phyloP scores from a whole-genome alignment of 2,888 invertebrate species.

The Perizoma affinitatum region DNA sequence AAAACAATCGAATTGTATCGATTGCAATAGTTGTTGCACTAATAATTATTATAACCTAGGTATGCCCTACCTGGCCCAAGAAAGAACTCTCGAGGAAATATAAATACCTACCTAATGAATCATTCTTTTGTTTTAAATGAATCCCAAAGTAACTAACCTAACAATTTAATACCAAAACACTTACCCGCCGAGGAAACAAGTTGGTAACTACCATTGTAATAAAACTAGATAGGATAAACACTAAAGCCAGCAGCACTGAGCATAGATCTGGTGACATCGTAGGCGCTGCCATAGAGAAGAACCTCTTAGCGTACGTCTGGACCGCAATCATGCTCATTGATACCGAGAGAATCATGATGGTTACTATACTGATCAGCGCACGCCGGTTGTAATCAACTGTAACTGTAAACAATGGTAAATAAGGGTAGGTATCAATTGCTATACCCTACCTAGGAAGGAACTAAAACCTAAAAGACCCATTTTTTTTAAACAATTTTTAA shows the following conservation, averaged over 20 bases:
- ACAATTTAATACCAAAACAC: slow-evolving; percentile 7
- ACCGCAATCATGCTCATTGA: slow-evolving; percentile 55
- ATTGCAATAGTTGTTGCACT: too few species aligned
- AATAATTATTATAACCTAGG: too few species aligned
- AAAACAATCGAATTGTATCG: too few species aligned
- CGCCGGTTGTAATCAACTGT: slow-evolving; percentile 66
- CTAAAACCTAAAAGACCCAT: too few species aligned
- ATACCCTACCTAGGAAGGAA: too few species aligned
- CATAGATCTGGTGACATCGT: slow-evolving; percentile 69
- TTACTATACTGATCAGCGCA: slow-evolving; percentile 37
- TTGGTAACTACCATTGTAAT: slow-evolving; percentile 72
- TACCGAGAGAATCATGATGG: slow-evolving; percentile 40
- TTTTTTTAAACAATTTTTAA: too few species aligned
- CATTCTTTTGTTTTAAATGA: too few species aligned
- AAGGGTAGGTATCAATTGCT: too few species aligned
- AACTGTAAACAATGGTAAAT: slow-evolving; percentile 40
- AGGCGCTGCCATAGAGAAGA: slow-evolving; percentile 73
- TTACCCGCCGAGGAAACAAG: slow-evolving; percentile 76
- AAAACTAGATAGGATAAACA: slow-evolving; percentile 71
- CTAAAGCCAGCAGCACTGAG: slow-evolving; percentile 79
- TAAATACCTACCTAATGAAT: too few species aligned
- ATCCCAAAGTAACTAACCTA: too few species aligned
- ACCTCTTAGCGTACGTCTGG: slow-evolving; percentile 62
- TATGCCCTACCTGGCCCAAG: too few species aligned
- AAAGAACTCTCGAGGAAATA: too few species aligned